A percentile compares a stretch with the other conserved stretches of the same genome.
phyloP scores from a whole-genome alignment of 2,113 vertebrate species.

The Pituophis catenifer region DNA sequence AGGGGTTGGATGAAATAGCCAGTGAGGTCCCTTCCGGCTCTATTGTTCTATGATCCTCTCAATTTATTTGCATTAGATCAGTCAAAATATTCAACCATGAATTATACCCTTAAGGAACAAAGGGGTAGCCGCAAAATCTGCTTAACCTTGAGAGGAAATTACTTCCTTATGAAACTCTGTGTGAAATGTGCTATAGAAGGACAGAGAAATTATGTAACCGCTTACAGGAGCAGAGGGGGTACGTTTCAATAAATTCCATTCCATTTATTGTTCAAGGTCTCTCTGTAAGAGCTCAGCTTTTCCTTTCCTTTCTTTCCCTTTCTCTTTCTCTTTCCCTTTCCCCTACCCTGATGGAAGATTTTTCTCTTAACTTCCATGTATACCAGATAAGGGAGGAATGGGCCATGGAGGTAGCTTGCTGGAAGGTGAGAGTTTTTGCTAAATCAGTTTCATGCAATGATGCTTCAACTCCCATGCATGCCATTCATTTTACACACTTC shows the following conservation, averaged over 20 bases:
- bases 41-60: background rate
- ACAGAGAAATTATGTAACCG: background rate
- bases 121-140: background rate
- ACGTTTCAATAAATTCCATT: background rate
- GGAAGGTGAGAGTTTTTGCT: background rate
- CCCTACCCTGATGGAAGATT: background rate
- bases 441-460: background rate
- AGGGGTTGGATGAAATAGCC: background rate
- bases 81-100: background rate
- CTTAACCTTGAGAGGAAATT: background rate
- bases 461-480: background rate
- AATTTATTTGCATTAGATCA: background rate
- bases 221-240: background rate
- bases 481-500: background rate
- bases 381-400: background rate
- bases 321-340: background rate
- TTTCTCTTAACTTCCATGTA: background rate
- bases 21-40: background rate
- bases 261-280: background rate
- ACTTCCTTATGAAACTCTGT: background rate
- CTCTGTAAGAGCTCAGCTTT: background rate
- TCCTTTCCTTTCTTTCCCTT: background rate
- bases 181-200: constrained; percentile 1
- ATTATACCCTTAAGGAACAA: background rate
- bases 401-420: background rate